Evolutionary conservation across 2,888 invertebrate species (phyloP).

Genomic region (Pollenia amentaria): DNA sequence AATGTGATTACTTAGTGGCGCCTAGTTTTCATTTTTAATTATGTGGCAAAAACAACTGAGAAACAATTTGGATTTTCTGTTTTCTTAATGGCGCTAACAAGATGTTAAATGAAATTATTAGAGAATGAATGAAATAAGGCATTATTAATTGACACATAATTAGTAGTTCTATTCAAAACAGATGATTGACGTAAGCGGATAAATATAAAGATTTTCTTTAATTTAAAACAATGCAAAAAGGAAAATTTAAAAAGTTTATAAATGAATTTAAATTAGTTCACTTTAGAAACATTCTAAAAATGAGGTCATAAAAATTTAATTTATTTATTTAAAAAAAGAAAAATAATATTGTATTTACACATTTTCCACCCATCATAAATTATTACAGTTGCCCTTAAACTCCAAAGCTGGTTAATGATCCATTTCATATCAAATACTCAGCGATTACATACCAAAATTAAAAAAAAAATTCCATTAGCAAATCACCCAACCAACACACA

Average conservation of each 20-base stretch:
- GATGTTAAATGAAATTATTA: conserved; percentile 5
- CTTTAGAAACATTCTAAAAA: no score
- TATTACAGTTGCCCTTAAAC: not conserved
- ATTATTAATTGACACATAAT: conserved; percentile 17
- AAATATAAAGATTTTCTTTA: no score
- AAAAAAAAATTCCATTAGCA: conserved; percentile 21
- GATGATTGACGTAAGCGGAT: no score
- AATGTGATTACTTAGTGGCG: conserved; percentile 64
- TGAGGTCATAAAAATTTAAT: not conserved
- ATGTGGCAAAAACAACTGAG: conserved; percentile 27
- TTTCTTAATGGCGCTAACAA: conserved; percentile 13
- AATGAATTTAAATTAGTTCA: no score
- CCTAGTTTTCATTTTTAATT: conserved; percentile 63
- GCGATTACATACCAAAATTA: conserved; percentile 7
- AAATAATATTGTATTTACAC: not conserved
- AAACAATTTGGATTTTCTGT: conserved; percentile 27
- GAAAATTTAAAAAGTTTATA: no score
- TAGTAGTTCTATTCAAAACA: not conserved
- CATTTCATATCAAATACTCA: not conserved
- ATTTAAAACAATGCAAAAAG: no score
- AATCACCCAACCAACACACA: conserved; percentile 1
- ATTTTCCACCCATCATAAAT: not conserved
- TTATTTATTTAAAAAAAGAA: not conserved
- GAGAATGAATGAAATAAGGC: not conserved
- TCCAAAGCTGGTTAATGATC: not conserved